A percentile compares a stretch with the other conserved stretches of the same genome.
These are phyloP conservation scores for Eulemur rubriventer DNA, from an alignment of 2,797 vertebrate genomes.

Conservation along the genomic window DNA sequence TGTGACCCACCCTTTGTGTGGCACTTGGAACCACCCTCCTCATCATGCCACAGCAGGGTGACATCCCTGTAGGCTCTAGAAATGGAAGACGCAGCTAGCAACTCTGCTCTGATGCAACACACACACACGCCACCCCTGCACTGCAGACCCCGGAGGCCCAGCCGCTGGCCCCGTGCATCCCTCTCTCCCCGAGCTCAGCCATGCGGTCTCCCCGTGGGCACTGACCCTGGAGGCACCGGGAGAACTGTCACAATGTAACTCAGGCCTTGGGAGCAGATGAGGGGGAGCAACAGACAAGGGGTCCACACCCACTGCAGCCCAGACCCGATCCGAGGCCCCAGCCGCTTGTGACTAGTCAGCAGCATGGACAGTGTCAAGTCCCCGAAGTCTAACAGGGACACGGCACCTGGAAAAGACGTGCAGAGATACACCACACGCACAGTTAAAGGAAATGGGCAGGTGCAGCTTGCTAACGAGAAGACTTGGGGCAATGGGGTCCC, in stretches of 20 bases:
- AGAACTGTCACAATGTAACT: not conserved
- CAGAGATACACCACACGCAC: not conserved
- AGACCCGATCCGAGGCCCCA: not conserved
- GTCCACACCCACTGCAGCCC: no score
- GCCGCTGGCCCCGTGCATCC: not conserved
- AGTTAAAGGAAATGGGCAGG: not conserved
- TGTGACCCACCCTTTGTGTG: not conserved
- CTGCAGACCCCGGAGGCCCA: not conserved
- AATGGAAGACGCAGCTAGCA: not conserved
- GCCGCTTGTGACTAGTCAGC: not conserved
- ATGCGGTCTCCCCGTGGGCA: not conserved
- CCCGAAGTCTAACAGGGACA: not conserved
- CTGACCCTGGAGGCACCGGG: not conserved
- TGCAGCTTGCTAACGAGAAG: not conserved
- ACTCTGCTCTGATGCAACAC: not conserved
- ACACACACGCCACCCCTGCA: not conserved
- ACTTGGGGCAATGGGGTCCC: not conserved
- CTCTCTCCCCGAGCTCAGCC: not conserved
- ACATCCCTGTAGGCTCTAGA: not conserved
- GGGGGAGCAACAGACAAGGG: not conserved
- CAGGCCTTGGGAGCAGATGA: not conserved
- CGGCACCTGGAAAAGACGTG: no score
- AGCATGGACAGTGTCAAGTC: not conserved
- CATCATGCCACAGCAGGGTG: not conserved
- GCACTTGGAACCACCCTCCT: not conserved